Evolutionary conservation across 1,140 invertebrate species (phyloP).

Genomic region (Caenorhabditis brenneri): DNA sequence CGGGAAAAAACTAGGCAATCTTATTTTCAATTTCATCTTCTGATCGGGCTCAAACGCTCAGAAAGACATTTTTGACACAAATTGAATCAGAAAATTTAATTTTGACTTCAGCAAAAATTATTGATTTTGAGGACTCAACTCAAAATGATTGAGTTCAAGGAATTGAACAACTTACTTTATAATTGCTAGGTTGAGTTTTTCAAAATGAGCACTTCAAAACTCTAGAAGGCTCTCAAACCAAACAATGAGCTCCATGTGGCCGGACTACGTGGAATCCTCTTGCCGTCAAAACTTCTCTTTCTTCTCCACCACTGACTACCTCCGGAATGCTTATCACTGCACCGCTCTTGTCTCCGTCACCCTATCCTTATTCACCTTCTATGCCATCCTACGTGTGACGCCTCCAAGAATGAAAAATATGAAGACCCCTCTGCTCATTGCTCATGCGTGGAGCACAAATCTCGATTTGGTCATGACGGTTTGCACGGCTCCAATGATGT

Average conservation of each 20-base stretch:
- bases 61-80: too few relatives aligned
- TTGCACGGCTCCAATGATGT: neutral
- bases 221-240: too few relatives aligned
- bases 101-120: too few relatives aligned
- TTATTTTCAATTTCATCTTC: too few relatives aligned
- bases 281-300: neutral
- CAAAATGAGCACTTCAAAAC: too few relatives aligned
- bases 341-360: neutral
- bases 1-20: too few relatives aligned
- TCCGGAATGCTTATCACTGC: conserved; percentile 1
- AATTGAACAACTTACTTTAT: too few relatives aligned
- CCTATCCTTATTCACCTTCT: conserved; percentile 5
- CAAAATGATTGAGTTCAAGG: too few relatives aligned
- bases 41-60: too few relatives aligned
- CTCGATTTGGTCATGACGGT: neutral
- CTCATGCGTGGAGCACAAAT: conserved; percentile 9
- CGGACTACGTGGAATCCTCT: neutral
- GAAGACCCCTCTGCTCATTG: neutral
- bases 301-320: neutral
- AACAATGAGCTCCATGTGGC: neutral
- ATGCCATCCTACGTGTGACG: neutral
- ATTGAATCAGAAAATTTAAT: too few relatives aligned
- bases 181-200: too few relatives aligned
- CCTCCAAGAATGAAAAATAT: conserved; percentile 15
- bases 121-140: too few relatives aligned